Percentiles rank a stretch among this genome's conserved stretches.
Conservation (phyloP, 2,888 invertebrate genomes). For the Octodonta nipae region DNA sequence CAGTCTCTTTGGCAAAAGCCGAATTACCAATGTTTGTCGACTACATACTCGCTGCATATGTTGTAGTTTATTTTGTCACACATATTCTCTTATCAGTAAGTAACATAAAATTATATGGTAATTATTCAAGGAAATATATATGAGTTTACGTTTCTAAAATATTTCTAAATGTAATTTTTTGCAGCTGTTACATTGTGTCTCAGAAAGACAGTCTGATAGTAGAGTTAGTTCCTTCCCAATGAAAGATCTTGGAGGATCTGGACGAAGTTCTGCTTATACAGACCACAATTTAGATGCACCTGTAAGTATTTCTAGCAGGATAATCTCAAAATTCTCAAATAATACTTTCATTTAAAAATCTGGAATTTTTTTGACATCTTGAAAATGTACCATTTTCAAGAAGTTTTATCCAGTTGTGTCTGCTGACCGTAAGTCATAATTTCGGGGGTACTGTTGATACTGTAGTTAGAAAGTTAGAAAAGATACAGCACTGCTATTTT, state of each 20-base stretch:
- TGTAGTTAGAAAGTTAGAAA: too few species aligned
- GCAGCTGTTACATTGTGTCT: conserved; percentile 64
- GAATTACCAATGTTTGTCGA: conserved; percentile 76
- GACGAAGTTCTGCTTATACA: conserved; percentile 45
- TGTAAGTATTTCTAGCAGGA: conserved; percentile 48
- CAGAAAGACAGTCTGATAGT: conserved; percentile 58
- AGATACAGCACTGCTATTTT: too few species aligned
- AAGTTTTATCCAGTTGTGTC: too few species aligned
- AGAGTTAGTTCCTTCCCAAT: conserved; percentile 72
- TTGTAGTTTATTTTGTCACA: conserved; percentile 76
- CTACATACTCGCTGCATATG: conserved; percentile 78
- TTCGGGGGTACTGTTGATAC: too few species aligned
- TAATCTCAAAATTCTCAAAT: too few species aligned
- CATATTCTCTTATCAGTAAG: conserved; percentile 78
- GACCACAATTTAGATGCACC: conserved; percentile 67
- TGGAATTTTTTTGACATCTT: too few species aligned
- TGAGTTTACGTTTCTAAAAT: neutral
- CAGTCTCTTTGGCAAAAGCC: conserved; percentile 72
- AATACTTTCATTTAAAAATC: too few species aligned
- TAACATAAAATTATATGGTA: too few species aligned
- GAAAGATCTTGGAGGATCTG: conserved; percentile 63
- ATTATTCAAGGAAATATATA: too few species aligned
- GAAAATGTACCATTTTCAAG: too few species aligned
- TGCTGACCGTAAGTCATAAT: too few species aligned
- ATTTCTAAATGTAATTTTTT: conserved; percentile 13